Evolutionary conservation across 2,888 invertebrate genomes (phyloP).

Genomic region (Prosopocoilus inquinatus): DNA sequence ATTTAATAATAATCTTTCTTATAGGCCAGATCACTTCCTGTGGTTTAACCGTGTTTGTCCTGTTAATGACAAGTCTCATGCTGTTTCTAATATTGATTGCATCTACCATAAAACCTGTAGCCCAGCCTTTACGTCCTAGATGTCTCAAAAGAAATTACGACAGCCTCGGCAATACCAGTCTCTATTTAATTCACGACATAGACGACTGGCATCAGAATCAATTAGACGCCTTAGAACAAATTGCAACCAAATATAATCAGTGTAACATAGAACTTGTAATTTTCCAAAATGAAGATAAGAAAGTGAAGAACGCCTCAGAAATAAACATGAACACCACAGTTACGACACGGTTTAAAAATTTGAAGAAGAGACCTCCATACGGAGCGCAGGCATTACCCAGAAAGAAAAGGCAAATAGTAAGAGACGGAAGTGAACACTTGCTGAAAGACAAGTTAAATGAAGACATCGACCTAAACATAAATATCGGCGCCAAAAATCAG

Average conservation of each 20-base stretch:
- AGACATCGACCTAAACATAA: constrained; percentile 20
- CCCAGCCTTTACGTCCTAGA: constrained; percentile 19
- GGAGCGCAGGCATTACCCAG: neutral
- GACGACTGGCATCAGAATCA: constrained; percentile 36
- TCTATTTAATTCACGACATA: constrained; percentile 43
- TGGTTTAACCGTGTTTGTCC: constrained; percentile 25
- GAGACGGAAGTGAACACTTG: neutral
- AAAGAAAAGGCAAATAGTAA: constrained; percentile 16
- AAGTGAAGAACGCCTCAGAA: neutral
- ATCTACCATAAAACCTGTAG: constrained; percentile 22
- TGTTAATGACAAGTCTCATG: constrained; percentile 24
- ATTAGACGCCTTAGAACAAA: constrained; percentile 39
- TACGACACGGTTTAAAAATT: too few relatives aligned
- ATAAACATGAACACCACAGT: neutral
- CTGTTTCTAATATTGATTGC: constrained; percentile 24
- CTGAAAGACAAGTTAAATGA: constrained; percentile 5
- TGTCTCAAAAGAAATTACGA: constrained; percentile 23
- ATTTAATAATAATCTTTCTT: constrained; percentile 50
- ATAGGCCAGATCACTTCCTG: constrained; percentile 33
- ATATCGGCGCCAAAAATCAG: constrained; percentile 25
- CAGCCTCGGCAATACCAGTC: constrained; percentile 33
- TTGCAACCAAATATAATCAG: constrained; percentile 39
- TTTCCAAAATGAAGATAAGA: constrained; percentile 25
- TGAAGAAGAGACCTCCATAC: constrained; percentile 11
- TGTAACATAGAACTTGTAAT: constrained; percentile 41